These are phyloP conservation scores for Naso thynnoides DNA, from an alignment of 2,797 vertebrate species.

Conservation along the genomic window DNA sequence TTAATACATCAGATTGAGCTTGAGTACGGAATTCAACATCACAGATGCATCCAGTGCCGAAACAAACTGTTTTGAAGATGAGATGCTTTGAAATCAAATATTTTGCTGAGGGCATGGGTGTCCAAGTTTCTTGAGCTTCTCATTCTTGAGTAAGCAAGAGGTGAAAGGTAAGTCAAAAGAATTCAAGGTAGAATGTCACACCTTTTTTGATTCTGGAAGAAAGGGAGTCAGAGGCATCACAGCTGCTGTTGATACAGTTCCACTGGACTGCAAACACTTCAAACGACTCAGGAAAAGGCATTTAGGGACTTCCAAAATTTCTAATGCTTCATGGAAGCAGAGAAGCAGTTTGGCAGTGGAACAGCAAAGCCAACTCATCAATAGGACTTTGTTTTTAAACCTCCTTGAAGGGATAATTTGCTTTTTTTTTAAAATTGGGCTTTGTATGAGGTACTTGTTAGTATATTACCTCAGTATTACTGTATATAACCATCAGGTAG, in stretches of 20 bases:
- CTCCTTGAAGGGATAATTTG: slow-evolving; percentile 12
- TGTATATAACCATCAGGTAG: too few relatives aligned
- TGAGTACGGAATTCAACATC: slow-evolving; percentile 9
- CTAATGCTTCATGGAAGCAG: slow-evolving; percentile 70
- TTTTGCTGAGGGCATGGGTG: background rate
- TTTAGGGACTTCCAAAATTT: slow-evolving; percentile 59
- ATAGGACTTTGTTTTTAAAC: slow-evolving; percentile 43
- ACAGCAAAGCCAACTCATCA: slow-evolving; percentile 53
- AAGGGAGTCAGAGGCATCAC: slow-evolving; percentile 59
- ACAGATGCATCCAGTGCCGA: background rate
- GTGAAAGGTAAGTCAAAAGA: slow-evolving; percentile 30
- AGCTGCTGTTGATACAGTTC: slow-evolving; percentile 65
- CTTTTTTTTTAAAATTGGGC: too few relatives aligned
- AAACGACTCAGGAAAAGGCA: slow-evolving; percentile 60
- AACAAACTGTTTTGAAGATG: slow-evolving; percentile 26
- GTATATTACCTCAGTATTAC: too few relatives aligned
- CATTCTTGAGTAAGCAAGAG: slow-evolving; percentile 30
- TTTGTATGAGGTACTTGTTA: too few relatives aligned
- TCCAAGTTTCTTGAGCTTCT: slow-evolving; percentile 26
- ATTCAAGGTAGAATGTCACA: slow-evolving; percentile 45
- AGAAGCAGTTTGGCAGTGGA: slow-evolving; percentile 48
- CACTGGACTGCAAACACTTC: slow-evolving; percentile 65
- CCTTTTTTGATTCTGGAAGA: slow-evolving; percentile 52
- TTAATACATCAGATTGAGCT: too few relatives aligned
- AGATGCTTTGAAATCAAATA: slow-evolving; percentile 28